These are phyloP conservation scores for Hemistola chrysoprasaria DNA, from an alignment of 2,888 invertebrate species.

Conservation along the genomic window DNA sequence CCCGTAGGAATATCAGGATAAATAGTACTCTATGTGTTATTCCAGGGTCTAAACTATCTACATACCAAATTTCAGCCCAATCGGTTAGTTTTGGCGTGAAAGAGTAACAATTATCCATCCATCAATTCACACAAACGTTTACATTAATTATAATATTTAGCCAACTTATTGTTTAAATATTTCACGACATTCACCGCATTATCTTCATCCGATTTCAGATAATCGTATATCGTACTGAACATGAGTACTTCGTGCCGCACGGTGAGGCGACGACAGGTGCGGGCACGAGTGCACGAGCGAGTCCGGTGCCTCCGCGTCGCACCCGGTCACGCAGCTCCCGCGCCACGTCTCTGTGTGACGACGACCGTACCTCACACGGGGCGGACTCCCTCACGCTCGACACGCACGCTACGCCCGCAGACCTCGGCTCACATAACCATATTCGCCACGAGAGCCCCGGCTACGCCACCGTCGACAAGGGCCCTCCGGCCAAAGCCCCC, in stretches of 20 bases:
- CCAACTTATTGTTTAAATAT: no score
- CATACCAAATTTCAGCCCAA: no score
- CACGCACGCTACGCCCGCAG: constrained; percentile 56
- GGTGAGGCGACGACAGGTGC: constrained; percentile 55
- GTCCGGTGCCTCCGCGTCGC: constrained; percentile 79
- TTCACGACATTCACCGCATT: no score
- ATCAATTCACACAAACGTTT: no score
- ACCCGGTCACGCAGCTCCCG: constrained; percentile 81
- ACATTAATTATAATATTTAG: no score
- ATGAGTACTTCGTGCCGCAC: constrained; percentile 85
- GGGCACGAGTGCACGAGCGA: constrained; percentile 54
- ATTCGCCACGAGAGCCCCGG: constrained; percentile 82
- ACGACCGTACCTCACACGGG: constrained; percentile 87
- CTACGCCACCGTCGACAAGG: constrained; percentile 90
- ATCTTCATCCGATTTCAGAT: constrained; percentile 67
- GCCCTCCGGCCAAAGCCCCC: constrained; percentile 82
- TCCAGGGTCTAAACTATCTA: no score
- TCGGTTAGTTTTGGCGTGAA: no score
- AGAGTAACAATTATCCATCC: no score
- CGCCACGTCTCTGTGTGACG: constrained; percentile 83
- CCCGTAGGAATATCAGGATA: no score
- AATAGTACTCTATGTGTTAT: no score
- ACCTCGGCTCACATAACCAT: constrained; percentile 57
- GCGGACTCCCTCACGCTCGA: constrained; percentile 85
- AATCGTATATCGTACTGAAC: constrained; percentile 85